Conservation (phyloP, 2,888 invertebrate genomes). For the Eupeodes luniger region DNA sequence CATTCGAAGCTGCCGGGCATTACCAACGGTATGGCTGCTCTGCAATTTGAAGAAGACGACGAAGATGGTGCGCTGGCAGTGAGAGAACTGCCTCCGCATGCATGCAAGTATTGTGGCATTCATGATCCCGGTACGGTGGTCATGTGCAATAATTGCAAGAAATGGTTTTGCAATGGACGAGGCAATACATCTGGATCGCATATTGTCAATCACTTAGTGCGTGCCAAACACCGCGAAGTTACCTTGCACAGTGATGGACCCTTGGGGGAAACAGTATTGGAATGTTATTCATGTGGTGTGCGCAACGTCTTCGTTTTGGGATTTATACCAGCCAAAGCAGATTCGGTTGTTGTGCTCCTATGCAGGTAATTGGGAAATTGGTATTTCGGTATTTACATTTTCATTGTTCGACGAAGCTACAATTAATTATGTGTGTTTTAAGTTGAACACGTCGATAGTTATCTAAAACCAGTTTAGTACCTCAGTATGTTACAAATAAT, state of each 20-base stretch:
- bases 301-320: slow-evolving; percentile 99
- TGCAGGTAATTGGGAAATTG: slow-evolving; percentile 87
- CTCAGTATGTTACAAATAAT: too few species aligned
- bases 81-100: slow-evolving; percentile 96
- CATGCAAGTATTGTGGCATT: slow-evolving; percentile 99
- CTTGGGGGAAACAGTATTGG: slow-evolving; percentile 97
- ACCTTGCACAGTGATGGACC: slow-evolving; percentile 98
- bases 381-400: not conserved
- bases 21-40: slow-evolving; percentile 91
- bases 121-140: slow-evolving; percentile 99
- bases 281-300: slow-evolving; percentile 99
- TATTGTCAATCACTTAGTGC: slow-evolving; percentile 98
- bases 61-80: slow-evolving; percentile 94
- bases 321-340: slow-evolving; percentile 99
- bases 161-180: slow-evolving; percentile 99
- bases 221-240: slow-evolving; percentile 99
- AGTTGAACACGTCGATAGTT: slow-evolving; percentile 15
- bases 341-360: slow-evolving; percentile 97
- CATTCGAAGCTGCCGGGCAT: slow-evolving; percentile 88
- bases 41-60: slow-evolving; percentile 98
- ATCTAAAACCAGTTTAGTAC: not conserved
- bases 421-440: not conserved
- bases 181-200: slow-evolving; percentile 99
- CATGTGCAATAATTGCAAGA: slow-evolving; percentile 98
- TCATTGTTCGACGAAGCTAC: not conserved